Conservation (phyloP, 2,888 invertebrate genomes). For the Entomobrya multifasciata region DNA sequence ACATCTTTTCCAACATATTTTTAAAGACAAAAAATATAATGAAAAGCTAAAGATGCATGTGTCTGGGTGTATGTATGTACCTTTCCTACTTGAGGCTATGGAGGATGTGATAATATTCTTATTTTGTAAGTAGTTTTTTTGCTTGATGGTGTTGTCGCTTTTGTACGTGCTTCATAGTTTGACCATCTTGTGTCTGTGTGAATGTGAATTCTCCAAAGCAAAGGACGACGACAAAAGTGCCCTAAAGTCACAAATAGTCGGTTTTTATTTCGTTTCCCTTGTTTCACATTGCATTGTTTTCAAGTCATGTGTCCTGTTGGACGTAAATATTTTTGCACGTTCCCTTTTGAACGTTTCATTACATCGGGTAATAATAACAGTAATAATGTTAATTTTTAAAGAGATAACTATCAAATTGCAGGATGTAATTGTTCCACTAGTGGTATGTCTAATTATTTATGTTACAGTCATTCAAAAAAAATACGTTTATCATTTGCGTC, state of each 20-base stretch:
- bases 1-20: too few species aligned
- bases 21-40: too few species aligned
- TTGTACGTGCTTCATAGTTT: constrained; percentile 56
- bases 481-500: too few species aligned
- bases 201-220: not conserved
- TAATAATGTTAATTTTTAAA: too few species aligned
- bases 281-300: not conserved
- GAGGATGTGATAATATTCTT: constrained; percentile 39
- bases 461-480: too few species aligned
- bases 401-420: constrained; percentile 33
- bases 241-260: too few species aligned
- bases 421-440: constrained; percentile 18
- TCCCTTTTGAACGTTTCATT: not conserved
- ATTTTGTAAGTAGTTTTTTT: constrained; percentile 52
- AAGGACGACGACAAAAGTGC: not conserved
- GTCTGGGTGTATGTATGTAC: too few species aligned
- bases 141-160: constrained; percentile 53
- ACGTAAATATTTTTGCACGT: constrained; percentile 41
- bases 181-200: constrained; percentile 10
- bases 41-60: too few species aligned
- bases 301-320: too few species aligned
- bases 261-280: not conserved
- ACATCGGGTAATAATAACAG: too few species aligned
- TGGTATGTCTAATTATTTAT: not conserved
- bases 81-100: constrained; percentile 70